These are phyloP conservation scores for Chelon labrosus DNA, from an alignment of 2,797 vertebrate species.

Conservation along the genomic window DNA sequence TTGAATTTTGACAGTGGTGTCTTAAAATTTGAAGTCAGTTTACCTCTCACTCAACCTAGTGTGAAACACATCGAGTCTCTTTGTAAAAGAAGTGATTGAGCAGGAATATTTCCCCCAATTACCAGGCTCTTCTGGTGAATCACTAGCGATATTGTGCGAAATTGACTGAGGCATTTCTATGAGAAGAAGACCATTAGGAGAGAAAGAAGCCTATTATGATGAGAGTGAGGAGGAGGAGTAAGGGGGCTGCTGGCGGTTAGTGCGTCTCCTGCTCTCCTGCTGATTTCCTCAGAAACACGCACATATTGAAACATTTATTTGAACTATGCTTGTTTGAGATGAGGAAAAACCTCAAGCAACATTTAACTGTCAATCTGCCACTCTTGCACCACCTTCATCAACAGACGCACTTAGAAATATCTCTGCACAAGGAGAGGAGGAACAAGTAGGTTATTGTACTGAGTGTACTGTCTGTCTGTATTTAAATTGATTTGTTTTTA, in stretches of 20 bases:
- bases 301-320: constrained; percentile 21
- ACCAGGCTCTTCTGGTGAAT: constrained; percentile 56
- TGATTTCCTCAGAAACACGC: constrained; percentile 25
- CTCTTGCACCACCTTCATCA: constrained; percentile 1
- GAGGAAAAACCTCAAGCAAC: constrained; percentile 24
- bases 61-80: constrained; percentile 16
- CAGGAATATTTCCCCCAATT: constrained; percentile 56
- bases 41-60: neutral
- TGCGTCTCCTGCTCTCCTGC: constrained; percentile 3
- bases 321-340: constrained; percentile 22
- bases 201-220: constrained; percentile 72
- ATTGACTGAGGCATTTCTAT: constrained; percentile 63
- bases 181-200: constrained; percentile 60
- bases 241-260: neutral
- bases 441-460: too few relatives aligned
- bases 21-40: constrained; percentile 24
- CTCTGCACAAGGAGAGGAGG: too few relatives aligned
- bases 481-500: too few relatives aligned
- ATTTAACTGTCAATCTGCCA: constrained; percentile 8
- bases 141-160: constrained; percentile 65
- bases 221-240: constrained; percentile 38
- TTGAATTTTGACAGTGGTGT: constrained; percentile 3
- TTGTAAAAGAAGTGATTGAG: constrained; percentile 8
- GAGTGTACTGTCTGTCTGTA: too few relatives aligned
- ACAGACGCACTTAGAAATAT: neutral